Base-by-base conservation (phyloP, 2,113 vertebrate genomes). In the Heteronetta atricapilla region DNA sequence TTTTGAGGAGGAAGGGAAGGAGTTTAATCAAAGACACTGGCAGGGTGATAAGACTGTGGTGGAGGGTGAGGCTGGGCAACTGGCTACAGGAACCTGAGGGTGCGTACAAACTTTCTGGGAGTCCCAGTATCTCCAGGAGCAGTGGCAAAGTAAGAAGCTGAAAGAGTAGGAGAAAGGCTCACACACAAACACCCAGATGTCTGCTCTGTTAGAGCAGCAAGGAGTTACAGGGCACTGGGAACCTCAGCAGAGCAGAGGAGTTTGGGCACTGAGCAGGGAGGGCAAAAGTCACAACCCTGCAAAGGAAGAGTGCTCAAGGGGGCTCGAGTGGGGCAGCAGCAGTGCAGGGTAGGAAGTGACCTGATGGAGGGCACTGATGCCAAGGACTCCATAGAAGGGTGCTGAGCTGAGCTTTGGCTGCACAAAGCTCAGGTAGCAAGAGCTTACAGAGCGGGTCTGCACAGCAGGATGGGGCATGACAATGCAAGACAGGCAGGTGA, bases 121-220 rank as follows among this genome's bases (percentile, higher is more conserved):
- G 59, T 9, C 18, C 22, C 1, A 4, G 12, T 21, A 23, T 18
- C 25, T 8, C 55, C 7, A 22, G n/a, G 18, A 0, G 0, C 19
- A 8, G 38, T 29, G 67, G 22, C 36, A 59, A 20, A 46, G 21
- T 2, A 16, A 29, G 23, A 56, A 42, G 74, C 13, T 50, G 62
- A 22, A 7, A 12, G 29, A 19, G 4, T 5, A 66, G 40, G 31
- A 64, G 62, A 10, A 14, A 33, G 11, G 13, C 29, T 83, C 46
- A 15, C 13, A 11, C 10, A 2, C 0, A 0, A 31, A 21, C 83
- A 38, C 19, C 8, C 18, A 5, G 25, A 38, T 8, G 58, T n/a
- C 42, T 31, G 8, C 28, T 23, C 40, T 34, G 48, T 29, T 4
- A n/a, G 28, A 25, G 33, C 33, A 36, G 53, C 26, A 33, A 42